Base-by-base conservation (phyloP, 2,113 vertebrate species). In the Psittacus erithacus region DNA sequence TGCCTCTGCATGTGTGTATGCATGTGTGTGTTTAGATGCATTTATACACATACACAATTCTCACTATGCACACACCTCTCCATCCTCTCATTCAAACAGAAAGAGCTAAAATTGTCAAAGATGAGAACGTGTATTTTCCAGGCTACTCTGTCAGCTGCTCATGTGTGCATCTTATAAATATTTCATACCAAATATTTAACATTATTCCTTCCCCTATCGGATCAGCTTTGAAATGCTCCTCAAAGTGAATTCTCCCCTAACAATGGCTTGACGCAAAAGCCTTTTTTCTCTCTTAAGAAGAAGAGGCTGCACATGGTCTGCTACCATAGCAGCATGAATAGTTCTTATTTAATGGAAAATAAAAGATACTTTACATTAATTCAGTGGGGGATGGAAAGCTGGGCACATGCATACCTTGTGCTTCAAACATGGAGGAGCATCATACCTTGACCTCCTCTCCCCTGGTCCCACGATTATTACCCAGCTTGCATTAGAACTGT, bases 101-200 rank as follows among this genome's bases (percentile, higher is more conserved):
- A 96, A 86, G 25, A 91, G 50, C 70, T 86, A 86, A 96, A 96
- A 96, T 91, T 59, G 88, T 69, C 88, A 90, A 93, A 93, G 78
- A 94, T 8, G 35, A 93, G 95, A 96, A 95, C 82, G 88, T 92
- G 97, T 96, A 94, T 98, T 98, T 98, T 95, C 94, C 95, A 95
- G 96, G 97, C 97, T 95, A 97, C 95, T 98, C 94, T 97, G 96
- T 97, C 97, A 90, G 96, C 97, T 93, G 94, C 83, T 97, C 78
- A 22, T 96, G 88, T 76, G 75, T 88, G 95, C 85, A 50, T 95
- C 97, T 98, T 98, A 98, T 98, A 98, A 98, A 98, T 98, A 98
- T 98, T 98, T 98, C 98, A 98, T 98, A 98, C 96, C 95, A 98
- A 98, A 98, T 98, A 98, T 98, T 98, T 98, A 98, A 98, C 97